phyloP scores from a whole-genome alignment of 2,888 invertebrate genomes.

The Ellobium chinense region DNA sequence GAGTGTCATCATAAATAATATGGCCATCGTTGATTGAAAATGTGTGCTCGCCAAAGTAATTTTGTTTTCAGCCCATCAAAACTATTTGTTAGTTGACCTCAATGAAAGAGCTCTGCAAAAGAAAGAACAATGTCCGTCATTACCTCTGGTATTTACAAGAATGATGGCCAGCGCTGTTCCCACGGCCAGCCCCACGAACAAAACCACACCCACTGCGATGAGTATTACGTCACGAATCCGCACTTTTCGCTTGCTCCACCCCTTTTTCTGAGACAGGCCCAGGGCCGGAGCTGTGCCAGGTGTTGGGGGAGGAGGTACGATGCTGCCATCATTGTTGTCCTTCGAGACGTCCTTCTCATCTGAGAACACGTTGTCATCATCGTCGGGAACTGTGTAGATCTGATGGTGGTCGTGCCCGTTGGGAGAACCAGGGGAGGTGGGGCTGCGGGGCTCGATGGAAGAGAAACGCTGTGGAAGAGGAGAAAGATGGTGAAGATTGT shows the following conservation, averaged over 20 bases:
- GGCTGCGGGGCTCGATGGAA: constrained; percentile 47
- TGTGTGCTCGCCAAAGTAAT: too few species aligned
- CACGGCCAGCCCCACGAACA: constrained; percentile 40
- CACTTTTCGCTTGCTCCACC: constrained; percentile 20
- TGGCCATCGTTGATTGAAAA: too few species aligned
- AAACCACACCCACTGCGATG: constrained; percentile 38
- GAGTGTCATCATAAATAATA: too few species aligned
- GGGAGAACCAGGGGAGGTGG: constrained; percentile 40
- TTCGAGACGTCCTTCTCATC: constrained; percentile 38
- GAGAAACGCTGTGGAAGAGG: constrained; percentile 46
- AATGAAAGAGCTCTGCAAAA: too few species aligned
- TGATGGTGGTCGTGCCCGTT: constrained; percentile 26
- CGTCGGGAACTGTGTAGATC: constrained; percentile 19
- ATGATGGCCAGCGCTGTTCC: constrained; percentile 43
- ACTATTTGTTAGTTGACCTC: too few species aligned
- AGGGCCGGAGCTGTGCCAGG: constrained; percentile 47
- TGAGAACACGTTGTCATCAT: constrained; percentile 45
- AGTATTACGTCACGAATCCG: constrained; percentile 24
- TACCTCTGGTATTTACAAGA: constrained; percentile 20
- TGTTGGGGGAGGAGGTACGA: constrained; percentile 48
- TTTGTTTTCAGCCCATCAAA: too few species aligned
- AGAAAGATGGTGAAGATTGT: background rate
- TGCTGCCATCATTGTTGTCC: background rate
- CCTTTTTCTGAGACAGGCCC: background rate
- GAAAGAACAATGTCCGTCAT: too few species aligned